Evolutionary conservation across 2,113 vertebrate genomes (phyloP), one percentile per base, ranked within the genome.

Genomic region (Misgurnus anguillicaudatus): DNA sequence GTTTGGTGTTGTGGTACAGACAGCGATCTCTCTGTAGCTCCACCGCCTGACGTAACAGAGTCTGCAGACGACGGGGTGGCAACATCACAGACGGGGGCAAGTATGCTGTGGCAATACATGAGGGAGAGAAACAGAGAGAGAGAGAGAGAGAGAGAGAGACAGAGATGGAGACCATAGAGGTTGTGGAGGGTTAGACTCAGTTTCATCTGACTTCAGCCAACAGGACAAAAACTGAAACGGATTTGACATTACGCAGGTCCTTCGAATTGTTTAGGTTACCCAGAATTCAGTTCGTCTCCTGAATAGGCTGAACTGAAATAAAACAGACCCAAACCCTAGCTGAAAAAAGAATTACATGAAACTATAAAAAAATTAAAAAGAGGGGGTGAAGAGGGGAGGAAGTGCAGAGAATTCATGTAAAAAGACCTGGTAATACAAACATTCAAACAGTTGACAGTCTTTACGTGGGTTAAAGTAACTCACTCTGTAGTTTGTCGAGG

Each of bases 1-100:
- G 93, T 87, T 97, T 96, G 72, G 97, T 99, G 86, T 98, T 99
- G 90, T 98, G 96, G 81, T 98, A 99, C 45, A 99, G 95, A 89
- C 97, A 99, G 86, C 96, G 96, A 82, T 98, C 97, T 85, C 96
- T 93, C 88, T 99, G 97, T 38, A 98, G 92, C 73, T 99, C 97
- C 86, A 99, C 95, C 0, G 97, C 97, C 89, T 99, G 97, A 83
- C 95, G 94, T 14, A 99, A 90, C 41, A 99, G 92, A 57, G 94
- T 96, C 92, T 99, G 97, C 87, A 99, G 92, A 87, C 96, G 94
- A 83, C 94, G 94, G 21, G 96, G 97, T 77, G 97, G 97, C 87
- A 99, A 91, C 97, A 99, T 99, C 91, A 99, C 97, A 4, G 97
- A 97, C 0, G 97, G 97, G 81, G 97, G 97, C 83, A 99, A 91